phyloP scores from a whole-genome alignment of 2,888 invertebrate species.

The Xanthia icteritia region DNA sequence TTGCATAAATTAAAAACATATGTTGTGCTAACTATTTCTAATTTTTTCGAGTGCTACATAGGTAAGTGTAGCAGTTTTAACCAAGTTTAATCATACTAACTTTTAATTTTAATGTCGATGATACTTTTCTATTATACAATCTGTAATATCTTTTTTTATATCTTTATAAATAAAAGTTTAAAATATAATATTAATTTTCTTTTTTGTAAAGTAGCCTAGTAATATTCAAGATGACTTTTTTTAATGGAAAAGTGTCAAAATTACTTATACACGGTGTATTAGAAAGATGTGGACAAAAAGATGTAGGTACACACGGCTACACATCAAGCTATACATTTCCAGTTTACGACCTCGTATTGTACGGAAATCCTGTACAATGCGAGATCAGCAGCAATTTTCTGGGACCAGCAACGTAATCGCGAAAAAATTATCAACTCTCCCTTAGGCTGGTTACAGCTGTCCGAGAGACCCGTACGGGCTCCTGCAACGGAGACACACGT shows the following conservation, averaged over 20 bases:
- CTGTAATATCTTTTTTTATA: background rate
- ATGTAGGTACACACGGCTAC: too few species aligned
- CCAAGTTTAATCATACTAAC: constrained; percentile 9
- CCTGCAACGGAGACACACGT: too few species aligned
- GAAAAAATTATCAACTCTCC: too few species aligned
- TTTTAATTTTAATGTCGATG: background rate
- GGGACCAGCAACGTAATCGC: too few species aligned
- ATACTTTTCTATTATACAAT: constrained; percentile 4
- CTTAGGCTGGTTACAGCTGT: too few species aligned
- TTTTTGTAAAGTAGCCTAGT: constrained; percentile 31
- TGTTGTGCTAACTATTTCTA: constrained; percentile 46
- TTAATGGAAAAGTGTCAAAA: background rate
- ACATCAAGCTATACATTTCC: too few species aligned
- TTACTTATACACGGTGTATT: too few species aligned
- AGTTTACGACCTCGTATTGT: too few species aligned
- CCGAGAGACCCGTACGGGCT: too few species aligned
- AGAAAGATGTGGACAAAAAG: too few species aligned
- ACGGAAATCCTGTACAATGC: too few species aligned
- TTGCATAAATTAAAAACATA: constrained; percentile 39
- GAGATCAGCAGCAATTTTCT: too few species aligned
- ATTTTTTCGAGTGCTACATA: constrained; percentile 27
- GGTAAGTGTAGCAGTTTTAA: constrained; percentile 35
- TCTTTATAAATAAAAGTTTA: constrained; percentile 15
- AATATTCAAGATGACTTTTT: background rate
- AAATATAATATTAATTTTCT: background rate